Evolutionary conservation across 2,113 vertebrate species (phyloP).

Genomic region (Cochlearius cochlearius): DNA sequence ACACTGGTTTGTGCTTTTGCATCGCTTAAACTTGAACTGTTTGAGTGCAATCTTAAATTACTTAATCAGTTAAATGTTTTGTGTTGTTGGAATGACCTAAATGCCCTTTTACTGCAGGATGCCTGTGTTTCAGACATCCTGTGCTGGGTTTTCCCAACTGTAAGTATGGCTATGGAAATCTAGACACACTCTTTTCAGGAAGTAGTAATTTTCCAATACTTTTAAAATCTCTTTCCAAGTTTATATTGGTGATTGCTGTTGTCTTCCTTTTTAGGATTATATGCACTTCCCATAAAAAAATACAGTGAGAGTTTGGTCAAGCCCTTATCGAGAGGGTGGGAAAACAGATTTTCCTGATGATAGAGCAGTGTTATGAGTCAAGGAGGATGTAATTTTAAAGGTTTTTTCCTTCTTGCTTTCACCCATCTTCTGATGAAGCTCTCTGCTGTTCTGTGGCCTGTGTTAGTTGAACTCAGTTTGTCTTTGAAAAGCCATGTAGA

Average conservation of each 20-base stretch:
- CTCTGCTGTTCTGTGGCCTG: neutral
- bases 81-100: neutral
- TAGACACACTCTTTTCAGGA: neutral
- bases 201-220: neutral
- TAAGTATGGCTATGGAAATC: neutral
- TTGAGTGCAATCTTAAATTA: neutral
- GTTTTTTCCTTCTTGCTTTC: neutral
- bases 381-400: neutral
- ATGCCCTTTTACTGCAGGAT: neutral
- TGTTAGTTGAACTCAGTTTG: neutral
- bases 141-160: neutral
- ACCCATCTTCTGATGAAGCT: neutral
- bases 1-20: neutral
- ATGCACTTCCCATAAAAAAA: neutral
- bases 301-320: neutral
- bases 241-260: neutral
- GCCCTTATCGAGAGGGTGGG: neutral
- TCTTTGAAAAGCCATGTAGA: neutral
- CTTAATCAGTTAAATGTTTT: neutral
- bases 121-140: neutral
- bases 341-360: neutral
- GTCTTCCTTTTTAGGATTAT: neutral
- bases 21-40: neutral
- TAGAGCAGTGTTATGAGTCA: neutral
- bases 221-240: neutral